A percentile compares a stretch with the other conserved stretches of the same genome.
These are phyloP conservation scores for Clostera curtula DNA, from an alignment of 2,888 invertebrate species.

Conservation along the genomic window DNA sequence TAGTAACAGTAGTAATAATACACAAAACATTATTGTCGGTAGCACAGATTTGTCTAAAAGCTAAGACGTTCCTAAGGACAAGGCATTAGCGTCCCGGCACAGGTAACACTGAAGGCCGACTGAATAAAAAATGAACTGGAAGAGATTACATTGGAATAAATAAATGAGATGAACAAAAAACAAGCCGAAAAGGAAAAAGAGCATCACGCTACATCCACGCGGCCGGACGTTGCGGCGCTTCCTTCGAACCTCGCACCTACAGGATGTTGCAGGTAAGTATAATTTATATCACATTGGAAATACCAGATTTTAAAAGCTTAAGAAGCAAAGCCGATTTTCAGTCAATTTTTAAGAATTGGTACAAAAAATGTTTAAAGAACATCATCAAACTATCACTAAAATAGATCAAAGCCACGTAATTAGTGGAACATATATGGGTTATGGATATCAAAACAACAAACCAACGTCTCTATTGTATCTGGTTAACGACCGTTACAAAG, in stretches of 20 bases:
- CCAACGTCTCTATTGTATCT: conserved; percentile 7
- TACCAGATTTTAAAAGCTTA: too few relatives aligned
- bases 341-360: too few relatives aligned
- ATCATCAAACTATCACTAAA: too few relatives aligned
- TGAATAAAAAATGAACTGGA: conserved; percentile 75
- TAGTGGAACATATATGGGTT: too few relatives aligned
- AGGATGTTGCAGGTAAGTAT: conserved; percentile 46
- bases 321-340: too few relatives aligned
- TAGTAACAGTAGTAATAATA: conserved; percentile 9
- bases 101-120: conserved; percentile 74
- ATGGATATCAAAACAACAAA: too few relatives aligned
- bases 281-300: conserved; percentile 7
- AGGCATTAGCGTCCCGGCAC: conserved; percentile 63
- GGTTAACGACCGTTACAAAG: conserved; percentile 16
- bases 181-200: conserved; percentile 67
- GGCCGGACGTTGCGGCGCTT: conserved; percentile 75
- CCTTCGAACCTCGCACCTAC: conserved; percentile 60
- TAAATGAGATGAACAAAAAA: conserved; percentile 76
- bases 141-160: conserved; percentile 76
- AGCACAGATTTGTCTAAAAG: conserved; percentile 28
- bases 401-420: too few relatives aligned
- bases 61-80: conserved; percentile 38
- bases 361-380: too few relatives aligned
- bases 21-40: conserved; percentile 8
- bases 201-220: conserved; percentile 71